Evolutionary conservation across 2,113 vertebrate genomes (phyloP), one percentile per base, ranked within the genome.

Genomic region (Eubucco bourcierii): DNA sequence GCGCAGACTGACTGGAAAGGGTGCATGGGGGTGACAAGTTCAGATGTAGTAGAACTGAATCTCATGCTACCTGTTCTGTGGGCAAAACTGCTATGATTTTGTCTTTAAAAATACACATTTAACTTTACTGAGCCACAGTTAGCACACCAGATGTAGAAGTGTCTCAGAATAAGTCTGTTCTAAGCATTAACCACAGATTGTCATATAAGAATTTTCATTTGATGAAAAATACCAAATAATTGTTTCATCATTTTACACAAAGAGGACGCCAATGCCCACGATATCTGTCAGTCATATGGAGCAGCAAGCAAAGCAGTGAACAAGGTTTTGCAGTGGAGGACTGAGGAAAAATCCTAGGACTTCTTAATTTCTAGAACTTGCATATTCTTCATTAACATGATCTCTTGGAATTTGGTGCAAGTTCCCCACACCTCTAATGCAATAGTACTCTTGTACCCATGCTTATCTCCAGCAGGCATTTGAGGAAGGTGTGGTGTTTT

Each of bases 41-140:
- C 76, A 95, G 37, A 60, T 83, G 90, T 67, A 68, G 94, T 88
- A 94, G 88, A 96, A 74, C 52, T 74, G 60, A 64, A 64, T 90
- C 52, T 90, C 80, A 74, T 88, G 68, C 91, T 95, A 95, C 92
- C 82, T 96, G 76, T 94, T 96, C 80, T 5, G 76, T 94, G 90
- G 91, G 94, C 90, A 95, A 91, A 87, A 83, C 91, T 90, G 93
- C 68, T 87, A 90, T 85, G 79, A 84, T 90, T 95, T 93, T 86
- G 44, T 75, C 50, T 89, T 96, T 82, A 94, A 92, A 95, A 93
- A 93, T 80, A 89, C 1, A 63, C 56, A 70, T 93, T 87, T 91
- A 93, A 66, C 52, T 93, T 93, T 63, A 81, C 67, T 90, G 80
- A 96, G 74, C 74, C 60, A 66, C 67, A 90, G 80, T 90, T 95